phyloP scores from a whole-genome alignment of 2,888 invertebrate genomes.

The Torymus auratus region DNA sequence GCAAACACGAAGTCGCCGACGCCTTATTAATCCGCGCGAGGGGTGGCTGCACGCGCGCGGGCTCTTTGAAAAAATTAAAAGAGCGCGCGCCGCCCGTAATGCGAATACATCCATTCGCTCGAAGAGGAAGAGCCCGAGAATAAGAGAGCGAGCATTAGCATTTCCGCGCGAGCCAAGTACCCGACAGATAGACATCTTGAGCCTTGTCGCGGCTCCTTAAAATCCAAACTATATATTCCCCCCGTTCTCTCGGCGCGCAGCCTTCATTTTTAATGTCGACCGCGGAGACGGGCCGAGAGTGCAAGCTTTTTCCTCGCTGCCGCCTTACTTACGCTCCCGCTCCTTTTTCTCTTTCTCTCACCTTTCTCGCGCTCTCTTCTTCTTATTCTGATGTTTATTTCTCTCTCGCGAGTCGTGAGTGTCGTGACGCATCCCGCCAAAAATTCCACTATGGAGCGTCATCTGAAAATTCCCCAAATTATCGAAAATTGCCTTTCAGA shows the following conservation, averaged over 20 bases:
- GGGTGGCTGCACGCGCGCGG: conserved; percentile 57
- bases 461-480: too few relatives aligned
- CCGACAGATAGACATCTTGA: conserved; percentile 74
- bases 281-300: background rate
- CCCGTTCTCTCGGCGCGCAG: conserved; percentile 49
- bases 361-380: background rate
- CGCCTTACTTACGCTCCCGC: background rate
- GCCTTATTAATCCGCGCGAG: conserved; percentile 75
- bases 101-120: conserved; percentile 74
- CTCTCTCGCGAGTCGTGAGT: too few relatives aligned
- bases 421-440: too few relatives aligned
- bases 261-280: conserved; percentile 65
- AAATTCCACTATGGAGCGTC: too few relatives aligned
- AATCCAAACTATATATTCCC: conserved; percentile 67
- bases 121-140: conserved; percentile 1
- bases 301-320: background rate
- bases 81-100: conserved; percentile 73
- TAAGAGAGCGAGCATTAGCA: conserved; percentile 67
- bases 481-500: too few relatives aligned
- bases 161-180: conserved; percentile 69
- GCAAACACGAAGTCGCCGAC: conserved; percentile 64
- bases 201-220: conserved; percentile 73
- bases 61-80: conserved; percentile 76
- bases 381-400: too few relatives aligned
- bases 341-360: conserved; percentile 4